A percentile compares a stretch with the other conserved stretches of the same genome.
These are phyloP conservation scores for Drosophila neonasuta DNA, from an alignment of 2,888 invertebrate species.

Conservation along the genomic window DNA sequence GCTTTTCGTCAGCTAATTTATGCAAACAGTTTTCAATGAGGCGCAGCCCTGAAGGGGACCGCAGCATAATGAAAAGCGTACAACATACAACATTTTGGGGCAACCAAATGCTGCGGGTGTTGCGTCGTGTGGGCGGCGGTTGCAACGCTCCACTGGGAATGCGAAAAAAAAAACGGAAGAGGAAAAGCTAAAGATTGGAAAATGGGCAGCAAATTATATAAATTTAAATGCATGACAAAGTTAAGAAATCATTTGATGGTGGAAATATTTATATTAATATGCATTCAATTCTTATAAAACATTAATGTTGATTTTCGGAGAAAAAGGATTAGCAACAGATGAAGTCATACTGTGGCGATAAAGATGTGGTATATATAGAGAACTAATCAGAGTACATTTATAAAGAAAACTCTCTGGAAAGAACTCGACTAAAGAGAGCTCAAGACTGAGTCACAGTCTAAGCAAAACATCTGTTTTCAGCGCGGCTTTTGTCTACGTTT, in stretches of 20 bases:
- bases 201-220: conserved; percentile 36
- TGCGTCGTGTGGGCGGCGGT: conserved; percentile 32
- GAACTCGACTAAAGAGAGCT: no score
- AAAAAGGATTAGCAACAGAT: no score
- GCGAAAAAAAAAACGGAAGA: conserved; percentile 43
- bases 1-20: conserved; percentile 62
- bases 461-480: conserved; percentile 12
- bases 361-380: neutral
- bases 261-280: neutral
- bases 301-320: neutral
- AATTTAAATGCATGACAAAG: conserved; percentile 30
- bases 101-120: neutral
- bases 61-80: conserved; percentile 23
- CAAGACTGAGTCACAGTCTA: conserved; percentile 3
- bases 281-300: neutral
- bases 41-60: conserved; percentile 29
- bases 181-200: conserved; percentile 13
- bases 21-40: conserved; percentile 70
- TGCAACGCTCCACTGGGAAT: conserved; percentile 42
- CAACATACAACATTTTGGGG: neutral
- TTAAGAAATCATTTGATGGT: conserved; percentile 23
- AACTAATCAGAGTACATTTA: neutral
- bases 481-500: neutral
- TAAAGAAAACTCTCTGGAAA: no score
- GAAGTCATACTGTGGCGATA: neutral